These are phyloP conservation scores for Drosophila cardini DNA, from an alignment of 1,140 invertebrate genomes.

Conservation along the genomic window DNA sequence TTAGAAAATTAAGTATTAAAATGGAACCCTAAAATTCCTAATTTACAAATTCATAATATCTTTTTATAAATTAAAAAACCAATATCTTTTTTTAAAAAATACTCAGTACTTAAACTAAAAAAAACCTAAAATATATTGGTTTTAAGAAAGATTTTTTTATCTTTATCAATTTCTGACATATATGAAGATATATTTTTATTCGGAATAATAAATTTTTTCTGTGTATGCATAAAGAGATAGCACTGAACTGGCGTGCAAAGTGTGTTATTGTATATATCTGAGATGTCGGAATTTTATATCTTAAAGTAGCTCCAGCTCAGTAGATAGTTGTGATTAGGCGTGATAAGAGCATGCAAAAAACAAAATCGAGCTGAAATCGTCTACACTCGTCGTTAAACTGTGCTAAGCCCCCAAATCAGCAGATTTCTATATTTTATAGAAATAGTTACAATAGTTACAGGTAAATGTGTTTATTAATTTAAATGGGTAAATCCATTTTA, in stretches of 20 bases:
- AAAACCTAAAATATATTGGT: no score
- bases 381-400: neutral
- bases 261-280: constrained; percentile 17
- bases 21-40: no score
- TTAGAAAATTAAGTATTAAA: no score
- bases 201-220: no score
- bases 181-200: no score
- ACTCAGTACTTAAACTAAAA: no score
- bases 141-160: no score
- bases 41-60: no score
- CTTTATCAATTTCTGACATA: no score
- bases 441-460: constrained; percentile 12
- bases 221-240: constrained; percentile 18
- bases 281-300: constrained; percentile 33
- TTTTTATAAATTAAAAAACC: no score
- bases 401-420: neutral
- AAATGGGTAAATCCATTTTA: neutral
- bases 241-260: constrained; percentile 4
- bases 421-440: constrained; percentile 22
- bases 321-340: constrained; percentile 71
- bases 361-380: neutral
- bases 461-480: constrained; percentile 9
- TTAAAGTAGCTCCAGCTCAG: constrained; percentile 52
- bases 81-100: no score
- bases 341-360: constrained; percentile 57